Evolutionary conservation across 1,140 invertebrate genomes (phyloP), one percentile per base, ranked within the genome.

Genomic region (Drosophila chauvacae): DNA sequence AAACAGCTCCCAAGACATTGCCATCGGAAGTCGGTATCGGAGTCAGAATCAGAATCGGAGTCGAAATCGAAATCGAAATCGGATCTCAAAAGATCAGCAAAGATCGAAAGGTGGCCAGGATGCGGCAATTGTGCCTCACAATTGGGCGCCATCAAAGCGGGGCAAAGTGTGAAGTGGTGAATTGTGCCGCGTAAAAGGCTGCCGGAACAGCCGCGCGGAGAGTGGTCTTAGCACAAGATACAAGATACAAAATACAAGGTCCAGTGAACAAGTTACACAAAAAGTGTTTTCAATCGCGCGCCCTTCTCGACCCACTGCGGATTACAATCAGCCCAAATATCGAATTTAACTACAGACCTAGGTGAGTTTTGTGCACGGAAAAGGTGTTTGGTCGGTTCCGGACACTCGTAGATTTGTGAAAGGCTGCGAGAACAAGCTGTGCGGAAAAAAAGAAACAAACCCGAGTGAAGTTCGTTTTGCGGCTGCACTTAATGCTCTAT

Each of bases 111-210:
- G 42, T 55, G 35, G 51, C 53, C 57, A 87, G 82, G 71, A 87
- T 87, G 83, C 72, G 84, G 80, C 80, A 77, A 59, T 47, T 77
- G 76, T 83, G 83, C 80, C 70, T 23, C 72, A 69, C 23, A 48
- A 28, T 63, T 68, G 72, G 65, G 44, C 65, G 72, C 71, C 61
- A 65, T 41, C 76, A 59, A 75, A 28, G 83, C 70, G 68, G 60
- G 79, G 68, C 77, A 33, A 61, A 76, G 63, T 65, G 47, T 62
- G 20, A 20, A 20, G 75, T 69, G 58, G 47, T 44, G 53, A 47
- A 64, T 37, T 79, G 77, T 59, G 66, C 26, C 42, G 73, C 62
- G 39, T 45, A 28, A 37, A 5, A 44, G 41, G 28, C 56, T 37
- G 65, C 37, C 30, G 26, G 39, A 79, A 68, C 60, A 63, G 58